Percentiles rank a stretch among this genome's conserved stretches.
Conservation (phyloP, 2,797 vertebrate species). For the Mareca penelope region DNA sequence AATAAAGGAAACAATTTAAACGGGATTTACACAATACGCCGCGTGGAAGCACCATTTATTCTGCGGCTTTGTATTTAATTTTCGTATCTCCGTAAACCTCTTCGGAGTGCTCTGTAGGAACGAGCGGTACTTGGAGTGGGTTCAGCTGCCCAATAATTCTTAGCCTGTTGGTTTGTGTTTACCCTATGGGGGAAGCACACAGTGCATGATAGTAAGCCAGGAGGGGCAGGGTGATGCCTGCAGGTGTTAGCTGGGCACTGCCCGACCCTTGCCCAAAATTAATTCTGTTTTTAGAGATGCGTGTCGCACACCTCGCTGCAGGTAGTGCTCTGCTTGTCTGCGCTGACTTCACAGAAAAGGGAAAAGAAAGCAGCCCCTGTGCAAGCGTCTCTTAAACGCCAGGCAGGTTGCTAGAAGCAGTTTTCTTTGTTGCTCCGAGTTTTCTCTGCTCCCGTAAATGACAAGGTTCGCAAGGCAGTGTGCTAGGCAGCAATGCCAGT, state of each 20-base stretch:
- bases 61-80: constrained; percentile 7
- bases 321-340: neutral
- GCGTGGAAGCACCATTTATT: constrained; percentile 23
- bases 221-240: neutral
- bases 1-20: constrained; percentile 61
- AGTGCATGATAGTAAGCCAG: accelerated
- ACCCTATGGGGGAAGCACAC: neutral
- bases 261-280: accelerated
- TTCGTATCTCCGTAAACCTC: constrained; percentile 36
- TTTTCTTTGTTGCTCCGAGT: neutral
- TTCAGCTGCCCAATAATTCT: neutral
- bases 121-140: neutral
- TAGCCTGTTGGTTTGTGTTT: neutral
- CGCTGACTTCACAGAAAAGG: neutral
- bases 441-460: neutral
- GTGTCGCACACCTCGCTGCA: accelerated
- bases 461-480: neutral
- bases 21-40: constrained; percentile 27
- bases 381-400: accelerated
- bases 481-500: neutral
- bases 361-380: accelerated
- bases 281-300: accelerated
- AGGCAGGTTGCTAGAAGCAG: accelerated
- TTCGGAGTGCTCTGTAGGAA: neutral
- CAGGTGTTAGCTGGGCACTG: neutral